These are phyloP conservation scores for Channa striata DNA, from an alignment of 2,797 vertebrate genomes.

Conservation along the genomic window DNA sequence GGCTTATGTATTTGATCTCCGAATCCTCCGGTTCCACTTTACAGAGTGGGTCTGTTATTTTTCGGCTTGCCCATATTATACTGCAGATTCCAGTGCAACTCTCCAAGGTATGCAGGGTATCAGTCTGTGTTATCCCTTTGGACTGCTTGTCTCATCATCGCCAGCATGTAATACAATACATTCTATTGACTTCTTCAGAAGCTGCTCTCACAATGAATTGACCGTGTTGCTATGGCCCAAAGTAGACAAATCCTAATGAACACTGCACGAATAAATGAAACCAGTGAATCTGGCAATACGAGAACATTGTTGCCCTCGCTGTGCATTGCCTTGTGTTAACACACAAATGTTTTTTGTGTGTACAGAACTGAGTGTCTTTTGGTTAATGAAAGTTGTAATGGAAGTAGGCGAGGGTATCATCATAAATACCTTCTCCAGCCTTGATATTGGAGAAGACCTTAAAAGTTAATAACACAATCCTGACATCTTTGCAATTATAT, in stretches of 20 bases:
- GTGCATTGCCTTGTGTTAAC: constrained; percentile 56
- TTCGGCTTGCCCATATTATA: constrained; percentile 67
- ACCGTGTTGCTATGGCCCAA: constrained; percentile 74
- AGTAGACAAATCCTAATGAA: constrained; percentile 80
- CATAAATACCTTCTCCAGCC: neutral
- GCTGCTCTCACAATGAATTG: constrained; percentile 71
- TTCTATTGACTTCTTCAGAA: constrained; percentile 78
- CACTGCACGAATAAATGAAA: constrained; percentile 75
- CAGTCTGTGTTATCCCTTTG: constrained; percentile 57
- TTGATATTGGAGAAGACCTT: no score
- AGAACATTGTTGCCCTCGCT: constrained; percentile 55
- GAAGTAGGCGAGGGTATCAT: constrained; percentile 32
- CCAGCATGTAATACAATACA: constrained; percentile 78
- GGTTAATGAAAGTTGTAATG: neutral
- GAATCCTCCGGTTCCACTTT: constrained; percentile 73
- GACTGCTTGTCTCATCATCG: constrained; percentile 72
- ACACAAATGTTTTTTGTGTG: constrained; percentile 30
- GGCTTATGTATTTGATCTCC: constrained; percentile 80
- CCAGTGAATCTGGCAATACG: constrained; percentile 60
- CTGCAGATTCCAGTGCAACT: constrained; percentile 64
- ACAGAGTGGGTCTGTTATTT: constrained; percentile 69
- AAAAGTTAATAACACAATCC: no score
- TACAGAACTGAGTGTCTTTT: constrained; percentile 17
- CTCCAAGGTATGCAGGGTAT: constrained; percentile 74
- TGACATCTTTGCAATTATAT: no score